These are phyloP conservation scores for Chelmon rostratus DNA, from an alignment of 2,797 vertebrate species.

Conservation along the genomic window DNA sequence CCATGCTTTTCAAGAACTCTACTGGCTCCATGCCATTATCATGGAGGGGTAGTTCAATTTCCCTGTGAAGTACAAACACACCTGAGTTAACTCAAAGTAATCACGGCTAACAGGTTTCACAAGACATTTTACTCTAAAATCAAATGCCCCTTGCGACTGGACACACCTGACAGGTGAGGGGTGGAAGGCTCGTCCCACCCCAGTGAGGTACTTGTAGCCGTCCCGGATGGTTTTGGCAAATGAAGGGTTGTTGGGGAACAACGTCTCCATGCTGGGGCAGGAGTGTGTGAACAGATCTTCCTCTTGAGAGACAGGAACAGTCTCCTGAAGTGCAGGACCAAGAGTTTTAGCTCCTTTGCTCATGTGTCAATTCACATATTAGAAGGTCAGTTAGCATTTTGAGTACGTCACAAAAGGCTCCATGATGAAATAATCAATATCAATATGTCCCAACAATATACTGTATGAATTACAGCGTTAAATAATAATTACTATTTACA, in stretches of 20 bases:
- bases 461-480: background rate
- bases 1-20: constrained; percentile 89
- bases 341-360: background rate
- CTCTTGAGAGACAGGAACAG: constrained; percentile 55
- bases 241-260: constrained; percentile 89
- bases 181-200: constrained; percentile 84
- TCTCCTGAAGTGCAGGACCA: constrained; percentile 65
- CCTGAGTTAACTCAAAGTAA: constrained; percentile 10
- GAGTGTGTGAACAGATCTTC: constrained; percentile 87
- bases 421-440: background rate
- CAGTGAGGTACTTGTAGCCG: constrained; percentile 88
- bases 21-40: constrained; percentile 86
- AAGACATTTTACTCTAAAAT: background rate
- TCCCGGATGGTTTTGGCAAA: constrained; percentile 90
- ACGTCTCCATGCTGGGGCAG: constrained; percentile 87
- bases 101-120: background rate
- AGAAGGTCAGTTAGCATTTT: background rate
- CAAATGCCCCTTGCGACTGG: background rate
- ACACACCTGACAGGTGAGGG: constrained; percentile 81
- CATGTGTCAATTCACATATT: background rate
- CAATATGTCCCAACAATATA: background rate
- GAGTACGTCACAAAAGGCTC: background rate
- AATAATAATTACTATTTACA: background rate
- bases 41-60: constrained; percentile 86
- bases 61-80: constrained; percentile 67